Evolutionary conservation across 2,113 vertebrate species (phyloP).

Genomic region (Erinaceus europaeus): DNA sequence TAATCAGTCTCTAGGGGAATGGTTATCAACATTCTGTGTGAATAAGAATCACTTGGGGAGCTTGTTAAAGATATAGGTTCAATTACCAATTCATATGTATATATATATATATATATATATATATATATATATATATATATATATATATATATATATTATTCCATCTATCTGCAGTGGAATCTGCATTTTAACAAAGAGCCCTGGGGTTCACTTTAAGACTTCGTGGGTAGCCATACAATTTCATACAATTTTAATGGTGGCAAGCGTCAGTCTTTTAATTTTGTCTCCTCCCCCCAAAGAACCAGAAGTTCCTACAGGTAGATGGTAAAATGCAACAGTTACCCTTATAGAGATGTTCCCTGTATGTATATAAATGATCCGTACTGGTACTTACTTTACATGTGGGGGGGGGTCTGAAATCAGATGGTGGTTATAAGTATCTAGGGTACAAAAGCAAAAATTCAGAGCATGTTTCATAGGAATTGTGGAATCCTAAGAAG

Average conservation of each 20-base stretch:
- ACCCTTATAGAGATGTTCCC: not conserved
- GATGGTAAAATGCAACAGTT: slow-evolving; percentile 24
- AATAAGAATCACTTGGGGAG: slow-evolving; percentile 22
- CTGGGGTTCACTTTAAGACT: slow-evolving; percentile 38
- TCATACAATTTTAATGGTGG: slow-evolving; percentile 3
- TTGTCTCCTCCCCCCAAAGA: not conserved
- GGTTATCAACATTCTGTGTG: not conserved
- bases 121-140: too few species aligned
- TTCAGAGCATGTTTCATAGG: not conserved
- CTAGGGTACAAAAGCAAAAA: slow-evolving; percentile 22
- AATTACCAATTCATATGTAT: not conserved
- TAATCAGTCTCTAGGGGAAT: slow-evolving; percentile 43
- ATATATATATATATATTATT: too few species aligned
- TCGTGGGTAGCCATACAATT: not conserved
- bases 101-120: too few species aligned
- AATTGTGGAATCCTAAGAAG: not conserved
- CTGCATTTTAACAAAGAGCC: slow-evolving; percentile 27
- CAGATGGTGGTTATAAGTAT: slow-evolving; percentile 8
- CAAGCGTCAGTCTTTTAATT: slow-evolving; percentile 35
- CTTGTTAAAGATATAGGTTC: slow-evolving; percentile 43
- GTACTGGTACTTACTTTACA: not conserved
- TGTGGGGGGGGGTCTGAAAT: not conserved
- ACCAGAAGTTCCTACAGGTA: not conserved
- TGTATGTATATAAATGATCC: not conserved
- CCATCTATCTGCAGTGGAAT: not conserved